phyloP scores from a whole-genome alignment of 2,113 vertebrate genomes.

The Turnix velox region DNA sequence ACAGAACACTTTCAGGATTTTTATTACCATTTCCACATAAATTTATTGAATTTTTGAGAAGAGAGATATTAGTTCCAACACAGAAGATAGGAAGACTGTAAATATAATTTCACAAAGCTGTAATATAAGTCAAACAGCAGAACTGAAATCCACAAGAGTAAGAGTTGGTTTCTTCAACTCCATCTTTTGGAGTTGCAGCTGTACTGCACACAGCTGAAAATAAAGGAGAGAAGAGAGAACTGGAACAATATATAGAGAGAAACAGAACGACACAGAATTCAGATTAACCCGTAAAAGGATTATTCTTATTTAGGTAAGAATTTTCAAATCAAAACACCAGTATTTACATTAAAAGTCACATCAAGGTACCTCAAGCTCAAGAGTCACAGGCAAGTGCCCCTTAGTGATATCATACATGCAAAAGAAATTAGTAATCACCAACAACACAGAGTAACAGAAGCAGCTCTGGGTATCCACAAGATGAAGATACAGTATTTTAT shows the following conservation, averaged over 20 bases:
- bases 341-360: neutral
- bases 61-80: neutral
- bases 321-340: neutral
- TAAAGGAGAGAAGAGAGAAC: neutral
- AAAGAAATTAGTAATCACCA: neutral
- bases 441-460: neutral
- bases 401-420: neutral
- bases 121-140: neutral
- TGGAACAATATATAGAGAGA: neutral
- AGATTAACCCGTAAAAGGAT: neutral
- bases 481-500: neutral
- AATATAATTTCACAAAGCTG: neutral
- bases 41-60: neutral
- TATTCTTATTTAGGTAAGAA: neutral
- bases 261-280: rapidly evolving
- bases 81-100: neutral
- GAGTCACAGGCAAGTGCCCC: neutral
- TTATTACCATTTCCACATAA: neutral
- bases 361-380: neutral
- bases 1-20: neutral
- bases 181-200: neutral
- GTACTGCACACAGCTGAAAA: neutral
- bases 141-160: neutral
- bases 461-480: neutral
- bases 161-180: neutral